Evolutionary conservation across 2,888 invertebrate genomes (phyloP).

Genomic region (Lissocephala sabroskyi): DNA sequence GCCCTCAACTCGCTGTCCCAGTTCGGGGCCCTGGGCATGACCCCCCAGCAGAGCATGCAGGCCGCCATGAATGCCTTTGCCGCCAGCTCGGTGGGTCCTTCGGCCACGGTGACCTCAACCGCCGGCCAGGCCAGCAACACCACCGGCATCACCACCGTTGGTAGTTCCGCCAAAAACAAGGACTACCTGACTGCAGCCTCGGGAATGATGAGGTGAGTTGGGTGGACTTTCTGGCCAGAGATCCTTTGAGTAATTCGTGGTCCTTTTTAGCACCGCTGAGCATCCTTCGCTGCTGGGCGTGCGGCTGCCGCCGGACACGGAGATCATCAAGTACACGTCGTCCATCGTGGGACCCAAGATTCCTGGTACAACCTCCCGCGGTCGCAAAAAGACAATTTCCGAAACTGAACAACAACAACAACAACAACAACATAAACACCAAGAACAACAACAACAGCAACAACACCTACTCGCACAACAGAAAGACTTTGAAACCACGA

Average conservation of each 20-base stretch:
- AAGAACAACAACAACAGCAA: constrained; percentile 71
- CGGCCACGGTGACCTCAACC: constrained; percentile 46
- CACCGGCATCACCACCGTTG: background rate
- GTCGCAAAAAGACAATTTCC: constrained; percentile 91
- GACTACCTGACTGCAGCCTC: constrained; percentile 16
- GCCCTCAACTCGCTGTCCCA: constrained; percentile 72
- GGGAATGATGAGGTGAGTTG: constrained; percentile 44
- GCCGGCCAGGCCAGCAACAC: too few relatives aligned
- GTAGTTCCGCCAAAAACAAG: constrained; percentile 32
- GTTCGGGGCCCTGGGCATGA: constrained; percentile 70
- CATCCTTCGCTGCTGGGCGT: constrained; percentile 88
- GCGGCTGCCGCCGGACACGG: constrained; percentile 88
- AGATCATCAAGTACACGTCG: constrained; percentile 92
- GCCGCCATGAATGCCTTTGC: constrained; percentile 73
- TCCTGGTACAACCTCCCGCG: constrained; percentile 87
- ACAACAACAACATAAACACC: constrained; percentile 43
- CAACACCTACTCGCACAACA: constrained; percentile 45
- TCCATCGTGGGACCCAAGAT: constrained; percentile 90
- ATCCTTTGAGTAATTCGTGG: background rate
- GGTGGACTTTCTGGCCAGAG: background rate
- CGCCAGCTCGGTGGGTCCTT: constrained; percentile 61
- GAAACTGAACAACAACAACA: constrained; percentile 78
- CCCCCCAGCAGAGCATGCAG: constrained; percentile 72
- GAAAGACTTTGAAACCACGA: constrained; percentile 64
- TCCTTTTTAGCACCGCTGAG: constrained; percentile 75